phyloP scores from a whole-genome alignment of 2,113 vertebrate species.

The Fregata magnificens region DNA sequence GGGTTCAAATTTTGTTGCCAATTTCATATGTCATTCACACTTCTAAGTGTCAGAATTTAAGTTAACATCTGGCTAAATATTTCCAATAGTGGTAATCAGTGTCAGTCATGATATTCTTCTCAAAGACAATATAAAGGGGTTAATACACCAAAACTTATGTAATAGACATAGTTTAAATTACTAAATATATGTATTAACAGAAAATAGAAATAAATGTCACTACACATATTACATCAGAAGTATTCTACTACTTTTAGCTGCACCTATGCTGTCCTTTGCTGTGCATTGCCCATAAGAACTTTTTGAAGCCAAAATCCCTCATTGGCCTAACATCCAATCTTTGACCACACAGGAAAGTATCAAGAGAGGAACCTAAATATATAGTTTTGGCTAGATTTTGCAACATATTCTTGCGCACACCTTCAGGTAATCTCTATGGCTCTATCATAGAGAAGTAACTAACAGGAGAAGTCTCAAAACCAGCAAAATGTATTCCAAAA shows the following conservation, averaged over 20 bases:
- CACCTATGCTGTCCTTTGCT: not conserved
- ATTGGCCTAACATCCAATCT: not conserved
- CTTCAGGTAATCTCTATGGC: not conserved
- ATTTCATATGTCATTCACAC: not conserved
- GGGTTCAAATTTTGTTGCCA: not conserved
- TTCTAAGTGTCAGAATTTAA: not conserved
- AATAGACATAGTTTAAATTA: not conserved
- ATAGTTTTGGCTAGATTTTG: not conserved
- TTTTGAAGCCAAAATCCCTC: not conserved
- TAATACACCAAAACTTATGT: not conserved
- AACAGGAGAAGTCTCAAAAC: not conserved
- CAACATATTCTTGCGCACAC: not conserved
- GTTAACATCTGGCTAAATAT: not conserved
- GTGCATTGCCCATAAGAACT: not conserved
- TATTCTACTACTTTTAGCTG: not conserved
- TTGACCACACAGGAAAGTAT: not conserved
- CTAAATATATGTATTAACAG: not conserved
- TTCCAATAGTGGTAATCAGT: not conserved
- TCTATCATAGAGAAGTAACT: not conserved
- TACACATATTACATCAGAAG: not conserved
- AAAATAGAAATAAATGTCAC: not conserved
- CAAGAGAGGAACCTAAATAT: not conserved
- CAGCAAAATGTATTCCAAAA: not conserved
- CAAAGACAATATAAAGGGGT: not conserved
- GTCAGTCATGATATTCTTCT: not conserved